A percentile compares a stretch with the other conserved stretches of the same genome.
These are phyloP conservation scores for Machimus rusticus DNA, from an alignment of 2,888 invertebrate species.

Conservation along the genomic window DNA sequence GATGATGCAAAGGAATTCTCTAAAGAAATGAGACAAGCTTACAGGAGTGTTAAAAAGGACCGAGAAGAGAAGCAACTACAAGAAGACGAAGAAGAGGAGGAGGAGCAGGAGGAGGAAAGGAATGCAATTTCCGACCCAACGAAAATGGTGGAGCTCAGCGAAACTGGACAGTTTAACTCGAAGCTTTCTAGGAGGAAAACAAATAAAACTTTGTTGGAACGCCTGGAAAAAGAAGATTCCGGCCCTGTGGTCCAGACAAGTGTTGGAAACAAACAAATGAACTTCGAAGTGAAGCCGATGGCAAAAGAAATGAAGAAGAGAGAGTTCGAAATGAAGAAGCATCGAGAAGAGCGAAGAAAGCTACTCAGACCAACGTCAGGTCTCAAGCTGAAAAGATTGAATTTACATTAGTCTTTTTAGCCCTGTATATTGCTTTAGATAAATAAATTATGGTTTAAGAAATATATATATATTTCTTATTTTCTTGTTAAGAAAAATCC, in stretches of 20 bases:
- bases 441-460: not conserved
- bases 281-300: constrained; percentile 72
- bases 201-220: constrained; percentile 50
- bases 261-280: constrained; percentile 80
- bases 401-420: constrained; percentile 55
- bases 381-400: constrained; percentile 61
- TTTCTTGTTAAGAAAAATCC: not conserved
- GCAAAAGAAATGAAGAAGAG: constrained; percentile 66
- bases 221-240: not conserved
- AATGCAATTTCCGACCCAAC: constrained; percentile 56
- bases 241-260: constrained; percentile 66
- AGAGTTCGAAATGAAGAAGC: constrained; percentile 70
- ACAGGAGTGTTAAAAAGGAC: constrained; percentile 63
- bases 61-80: constrained; percentile 56
- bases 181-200: constrained; percentile 54
- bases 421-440: not conserved
- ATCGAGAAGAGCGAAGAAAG: constrained; percentile 74
- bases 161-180: constrained; percentile 69
- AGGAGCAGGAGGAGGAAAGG: constrained; percentile 54
- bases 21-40: constrained; percentile 78
- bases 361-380: constrained; percentile 68
- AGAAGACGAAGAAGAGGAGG: constrained; percentile 57
- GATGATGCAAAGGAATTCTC: constrained; percentile 84
- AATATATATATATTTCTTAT: not conserved
- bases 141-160: constrained; percentile 70